phyloP scores from a whole-genome alignment of 2,113 vertebrate genomes.

The Neotragus pygmaeus region DNA sequence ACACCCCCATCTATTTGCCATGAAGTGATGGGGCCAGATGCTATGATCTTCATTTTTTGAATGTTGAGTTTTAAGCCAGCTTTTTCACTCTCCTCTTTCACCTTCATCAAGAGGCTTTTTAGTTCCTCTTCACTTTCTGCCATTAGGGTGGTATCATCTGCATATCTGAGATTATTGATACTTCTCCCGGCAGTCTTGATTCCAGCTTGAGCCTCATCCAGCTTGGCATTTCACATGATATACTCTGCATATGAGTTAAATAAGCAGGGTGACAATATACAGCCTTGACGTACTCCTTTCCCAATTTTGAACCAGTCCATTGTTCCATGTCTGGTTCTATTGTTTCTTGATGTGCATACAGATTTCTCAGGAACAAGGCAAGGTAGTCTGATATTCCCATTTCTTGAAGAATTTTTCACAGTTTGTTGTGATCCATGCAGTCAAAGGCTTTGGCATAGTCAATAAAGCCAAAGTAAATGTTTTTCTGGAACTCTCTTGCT shows the following conservation, averaged over 20 bases:
- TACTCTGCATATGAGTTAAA: neutral
- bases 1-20: neutral
- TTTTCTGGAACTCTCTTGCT: neutral
- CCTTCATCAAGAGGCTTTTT: neutral
- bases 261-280: neutral
- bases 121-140: neutral
- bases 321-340: neutral
- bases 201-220: neutral
- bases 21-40: neutral
- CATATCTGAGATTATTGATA: neutral
- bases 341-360: neutral
- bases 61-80: neutral
- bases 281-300: neutral
- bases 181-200: neutral
- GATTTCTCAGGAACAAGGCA: neutral
- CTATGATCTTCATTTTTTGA: neutral
- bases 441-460: neutral
- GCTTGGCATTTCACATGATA: neutral
- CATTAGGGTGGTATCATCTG: neutral
- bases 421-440: neutral
- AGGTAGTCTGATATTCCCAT: neutral
- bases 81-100: neutral
- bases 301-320: neutral
- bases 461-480: neutral
- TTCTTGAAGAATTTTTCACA: neutral